Conservation (phyloP, 1,140 invertebrate genomes). For the Pemphigus obesinymphae region DNA sequence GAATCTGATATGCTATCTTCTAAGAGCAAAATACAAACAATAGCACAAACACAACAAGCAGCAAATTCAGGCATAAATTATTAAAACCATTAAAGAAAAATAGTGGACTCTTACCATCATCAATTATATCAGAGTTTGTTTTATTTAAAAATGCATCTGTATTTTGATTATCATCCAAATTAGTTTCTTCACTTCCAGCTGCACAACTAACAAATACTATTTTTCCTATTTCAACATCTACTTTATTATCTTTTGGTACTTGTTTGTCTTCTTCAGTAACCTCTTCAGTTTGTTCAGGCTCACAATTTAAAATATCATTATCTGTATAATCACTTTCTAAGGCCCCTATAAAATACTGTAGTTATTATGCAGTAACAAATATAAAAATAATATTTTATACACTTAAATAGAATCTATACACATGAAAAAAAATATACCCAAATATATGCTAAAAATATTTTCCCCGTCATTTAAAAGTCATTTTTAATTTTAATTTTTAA, state of each 20-base stretch:
- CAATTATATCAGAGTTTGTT: background rate
- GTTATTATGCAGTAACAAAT: too few species aligned
- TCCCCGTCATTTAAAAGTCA: too few species aligned
- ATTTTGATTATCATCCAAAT: constrained; percentile 12
- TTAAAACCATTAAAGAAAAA: background rate
- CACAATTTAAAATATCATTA: constrained; percentile 41
- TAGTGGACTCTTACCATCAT: constrained; percentile 5
- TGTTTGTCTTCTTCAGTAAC: constrained; percentile 36
- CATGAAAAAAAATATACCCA: too few species aligned
- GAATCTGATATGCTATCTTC: constrained; percentile 20
- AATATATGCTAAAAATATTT: too few species aligned
- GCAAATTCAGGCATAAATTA: constrained; percentile 1
- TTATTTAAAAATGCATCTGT: background rate
- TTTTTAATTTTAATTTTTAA: too few species aligned
- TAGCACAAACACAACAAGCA: constrained; percentile 40
- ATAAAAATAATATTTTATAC: too few species aligned
- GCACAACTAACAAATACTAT: constrained; percentile 50
- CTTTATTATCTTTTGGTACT: constrained; percentile 8
- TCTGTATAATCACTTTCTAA: constrained; percentile 64
- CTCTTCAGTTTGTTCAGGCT: constrained; percentile 47
- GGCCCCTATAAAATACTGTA: constrained; percentile 53
- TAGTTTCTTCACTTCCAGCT: constrained; percentile 48
- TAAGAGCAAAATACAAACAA: constrained; percentile 35
- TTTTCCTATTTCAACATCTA: constrained; percentile 45
- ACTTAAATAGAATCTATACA: too few species aligned